Percentiles rank a stretch among this genome's conserved stretches.
These are phyloP conservation scores for Protaetia brevitarsis DNA, from an alignment of 1,140 invertebrate genomes.

Conservation along the genomic window DNA sequence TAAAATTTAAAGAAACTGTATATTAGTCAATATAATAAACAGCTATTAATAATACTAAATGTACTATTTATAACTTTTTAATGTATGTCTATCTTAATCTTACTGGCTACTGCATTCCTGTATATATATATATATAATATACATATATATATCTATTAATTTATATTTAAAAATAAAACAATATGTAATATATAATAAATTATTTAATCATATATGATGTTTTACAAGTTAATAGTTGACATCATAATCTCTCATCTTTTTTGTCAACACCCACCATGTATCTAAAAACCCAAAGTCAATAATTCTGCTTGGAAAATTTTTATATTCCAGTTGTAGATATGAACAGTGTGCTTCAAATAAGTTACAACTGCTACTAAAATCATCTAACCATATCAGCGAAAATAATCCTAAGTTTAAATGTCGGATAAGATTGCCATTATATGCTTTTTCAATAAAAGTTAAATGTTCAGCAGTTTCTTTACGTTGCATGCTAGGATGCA, in stretches of 20 bases:
- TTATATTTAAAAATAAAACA: neutral
- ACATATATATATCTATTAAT: neutral
- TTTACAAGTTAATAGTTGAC: conserved; percentile 55
- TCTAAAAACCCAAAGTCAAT: conserved; percentile 77
- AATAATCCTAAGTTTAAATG: conserved; percentile 65
- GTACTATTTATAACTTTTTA: too few relatives aligned
- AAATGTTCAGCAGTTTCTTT: conserved; percentile 62
- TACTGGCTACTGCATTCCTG: neutral
- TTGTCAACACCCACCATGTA: conserved; percentile 67
- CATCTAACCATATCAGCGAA: conserved; percentile 72
- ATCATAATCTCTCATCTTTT: conserved; percentile 76
- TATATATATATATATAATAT: neutral
- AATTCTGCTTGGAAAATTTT: conserved; percentile 61
- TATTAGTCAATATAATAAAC: too few relatives aligned
- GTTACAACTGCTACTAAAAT: conserved; percentile 62
- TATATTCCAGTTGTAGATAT: conserved; percentile 62
- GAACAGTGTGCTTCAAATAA: conserved; percentile 70
- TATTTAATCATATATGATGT: neutral
- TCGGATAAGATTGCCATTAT: conserved; percentile 65
- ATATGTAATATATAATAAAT: neutral
- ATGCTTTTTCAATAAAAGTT: conserved; percentile 58
- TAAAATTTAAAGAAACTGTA: too few relatives aligned
- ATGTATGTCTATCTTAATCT: too few relatives aligned
- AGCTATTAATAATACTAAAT: too few relatives aligned
- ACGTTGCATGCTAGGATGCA: conserved; percentile 66